Evolutionary conservation across 1,140 invertebrate species (phyloP), one percentile per base, ranked within the genome.

Genomic region (Lanistes nyassanus): DNA sequence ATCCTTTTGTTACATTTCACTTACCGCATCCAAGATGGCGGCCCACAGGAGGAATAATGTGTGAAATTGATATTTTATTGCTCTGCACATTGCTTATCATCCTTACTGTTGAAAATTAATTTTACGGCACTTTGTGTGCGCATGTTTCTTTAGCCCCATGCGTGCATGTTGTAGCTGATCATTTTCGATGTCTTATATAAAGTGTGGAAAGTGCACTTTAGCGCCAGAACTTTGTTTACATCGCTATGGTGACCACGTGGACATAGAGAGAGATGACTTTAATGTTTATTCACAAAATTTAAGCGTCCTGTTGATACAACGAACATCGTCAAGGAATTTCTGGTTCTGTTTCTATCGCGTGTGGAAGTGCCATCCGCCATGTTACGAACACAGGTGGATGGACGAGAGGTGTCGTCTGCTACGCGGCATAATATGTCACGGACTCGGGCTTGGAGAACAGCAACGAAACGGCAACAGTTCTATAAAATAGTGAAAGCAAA

Each of bases 11-110:
- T 74, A 73, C 58, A 60, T 74, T 77, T 81, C 74, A 78, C 70
- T 76, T 75, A 76, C 77, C 75, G 65, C 76, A 83, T 84, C 82
- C 83, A 86, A 86, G 69, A 87, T 87, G 85, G 85, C 86, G 82
- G 81, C 84, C 77, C 79, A 75, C 83, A 81, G 80, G 74, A 76
- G 75, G 51, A 73, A 51, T 67, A 69, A 70, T 78, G 73, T 74
- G 55, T 37, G 58, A 62, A 29, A 73, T 69, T 58, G 21, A 58
- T 67, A 47, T 37, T 42, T 68, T 26, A 47, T 36, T 47, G 42
- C 42, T 47, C 19, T 16, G 1, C 19, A 16, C 42, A 16, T 47
- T 16, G 2, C 19, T 47, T 47, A 9, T 13, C 19, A 47, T 1
- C 5, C 9, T 13, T 47, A 16, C 5, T 1, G 9, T 47, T 0